Evolutionary conservation across 2,113 vertebrate genomes (phyloP), one percentile per base, ranked within the genome.

Genomic region (Elgaria multicarinata): DNA sequence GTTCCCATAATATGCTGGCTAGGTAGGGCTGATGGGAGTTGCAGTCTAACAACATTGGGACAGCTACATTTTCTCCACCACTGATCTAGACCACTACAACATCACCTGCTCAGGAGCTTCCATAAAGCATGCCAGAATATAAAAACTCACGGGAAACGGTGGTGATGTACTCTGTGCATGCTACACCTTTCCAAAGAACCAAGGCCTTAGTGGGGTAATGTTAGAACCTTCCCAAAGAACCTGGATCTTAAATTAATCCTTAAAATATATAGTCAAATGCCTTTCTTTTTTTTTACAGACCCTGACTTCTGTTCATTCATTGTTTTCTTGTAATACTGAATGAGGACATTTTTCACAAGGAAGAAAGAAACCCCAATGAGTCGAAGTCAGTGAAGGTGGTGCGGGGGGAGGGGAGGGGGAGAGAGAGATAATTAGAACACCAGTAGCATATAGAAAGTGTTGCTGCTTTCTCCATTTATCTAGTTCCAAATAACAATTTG

Each of bases 401-500:
- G 44, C 0, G 24, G 74, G 22, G 16, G 53, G 62, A n/a, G n/a
- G n/a, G n/a, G n/a, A n/a, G n/a, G n/a, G n/a, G n/a, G n/a, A n/a
- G n/a, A n/a, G n/a, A n/a, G n/a, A 88, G 16, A 31, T 90, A 87
- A 85, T 91, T 89, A 93, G 55, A 76, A 88, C 75, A 58, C 77
- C 76, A 44, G 0, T 89, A 91, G 33, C 39, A 50, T 80, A 44
- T 26, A 89, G 46, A 92, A 46, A 86, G 9, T 76, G 20, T 64
- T 80, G 42, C 85, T 91, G 28, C 90, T 93, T 94, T 74, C 82
- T 42, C 28, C 2, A 0, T 95, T 96, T 94, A 55, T 95, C 91
- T 94, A 2, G 74, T 92, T 94, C 92, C 88, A 89, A 95, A 95
- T 93, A 92, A 80, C 91, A 92, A 76, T 92, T 80, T 74, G 91